A percentile compares a stretch with the other conserved stretches of the same genome.
phyloP scores from a whole-genome alignment of 2,797 vertebrate genomes.

The Karalla daura region DNA sequence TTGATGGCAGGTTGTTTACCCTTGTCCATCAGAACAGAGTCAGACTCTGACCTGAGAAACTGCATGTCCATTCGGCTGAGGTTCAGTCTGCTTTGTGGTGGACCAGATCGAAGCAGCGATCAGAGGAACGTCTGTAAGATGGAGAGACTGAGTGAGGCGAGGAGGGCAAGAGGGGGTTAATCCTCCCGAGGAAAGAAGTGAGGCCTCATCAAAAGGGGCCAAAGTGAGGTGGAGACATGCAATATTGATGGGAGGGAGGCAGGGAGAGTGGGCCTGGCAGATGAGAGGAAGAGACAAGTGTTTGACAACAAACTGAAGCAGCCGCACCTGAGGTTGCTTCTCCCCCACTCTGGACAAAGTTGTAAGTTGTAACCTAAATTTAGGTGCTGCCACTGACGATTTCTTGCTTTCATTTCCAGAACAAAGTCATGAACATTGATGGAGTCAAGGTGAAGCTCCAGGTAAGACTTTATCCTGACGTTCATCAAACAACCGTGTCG shows the following conservation, averaged over 20 bases:
- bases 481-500: not conserved
- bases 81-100: slow-evolving; percentile 12
- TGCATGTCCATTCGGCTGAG: slow-evolving; percentile 12
- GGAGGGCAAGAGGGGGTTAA: slow-evolving; percentile 43
- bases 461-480: slow-evolving; percentile 77
- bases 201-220: slow-evolving; percentile 54
- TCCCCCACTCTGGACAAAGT: not conserved
- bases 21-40: slow-evolving; percentile 2
- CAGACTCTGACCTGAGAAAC: slow-evolving; percentile 22
- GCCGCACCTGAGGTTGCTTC: not conserved
- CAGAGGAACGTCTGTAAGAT: slow-evolving; percentile 32
- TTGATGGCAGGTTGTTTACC: slow-evolving; percentile 20
- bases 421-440: slow-evolving; percentile 94
- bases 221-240: slow-evolving; percentile 48
- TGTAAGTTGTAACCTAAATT: slow-evolving; percentile 5
- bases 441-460: slow-evolving; percentile 95
- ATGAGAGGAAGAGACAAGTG: slow-evolving; percentile 35
- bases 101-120: slow-evolving; percentile 42
- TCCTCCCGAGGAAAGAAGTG: slow-evolving; percentile 42
- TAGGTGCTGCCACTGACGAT: slow-evolving; percentile 31
- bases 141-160: not conserved
- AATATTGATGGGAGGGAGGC: slow-evolving; percentile 63
- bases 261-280: slow-evolving; percentile 9
- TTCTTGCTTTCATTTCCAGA: slow-evolving; percentile 85
- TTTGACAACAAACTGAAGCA: slow-evolving; percentile 19